Conservation (phyloP, 2,113 vertebrate genomes). For the Pampusana beccarii region DNA sequence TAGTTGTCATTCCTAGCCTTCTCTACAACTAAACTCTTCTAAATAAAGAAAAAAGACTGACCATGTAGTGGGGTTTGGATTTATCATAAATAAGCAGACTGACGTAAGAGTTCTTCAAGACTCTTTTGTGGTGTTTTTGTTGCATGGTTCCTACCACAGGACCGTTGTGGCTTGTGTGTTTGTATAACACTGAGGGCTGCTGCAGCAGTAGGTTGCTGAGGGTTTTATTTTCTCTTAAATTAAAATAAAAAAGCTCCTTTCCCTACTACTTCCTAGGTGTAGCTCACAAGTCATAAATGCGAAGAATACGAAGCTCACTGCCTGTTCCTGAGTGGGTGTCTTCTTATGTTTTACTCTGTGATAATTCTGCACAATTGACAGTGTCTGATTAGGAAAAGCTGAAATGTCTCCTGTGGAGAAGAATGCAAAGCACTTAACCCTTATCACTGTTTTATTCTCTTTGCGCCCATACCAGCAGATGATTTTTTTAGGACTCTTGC, state of each 20-base stretch:
- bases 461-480: neutral
- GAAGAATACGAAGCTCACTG: neutral
- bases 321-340: neutral
- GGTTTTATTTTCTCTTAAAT: neutral
- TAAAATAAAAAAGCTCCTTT: neutral
- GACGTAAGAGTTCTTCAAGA: neutral
- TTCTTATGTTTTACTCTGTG: neutral
- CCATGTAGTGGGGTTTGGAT: neutral
- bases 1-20: neutral
- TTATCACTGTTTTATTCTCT: neutral
- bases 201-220: neutral
- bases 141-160: neutral
- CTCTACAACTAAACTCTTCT: neutral
- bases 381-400: neutral
- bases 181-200: neutral
- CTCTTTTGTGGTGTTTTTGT: neutral
- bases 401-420: neutral
- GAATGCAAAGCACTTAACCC: constrained; percentile 11
- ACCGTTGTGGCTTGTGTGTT: neutral
- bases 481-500: neutral
- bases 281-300: neutral
- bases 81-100: neutral
- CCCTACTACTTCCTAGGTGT: neutral
- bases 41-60: neutral
- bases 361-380: neutral